Evolutionary conservation across 2,797 vertebrate species (phyloP), one percentile per base, ranked within the genome.

Genomic region (Crax fasciolata): DNA sequence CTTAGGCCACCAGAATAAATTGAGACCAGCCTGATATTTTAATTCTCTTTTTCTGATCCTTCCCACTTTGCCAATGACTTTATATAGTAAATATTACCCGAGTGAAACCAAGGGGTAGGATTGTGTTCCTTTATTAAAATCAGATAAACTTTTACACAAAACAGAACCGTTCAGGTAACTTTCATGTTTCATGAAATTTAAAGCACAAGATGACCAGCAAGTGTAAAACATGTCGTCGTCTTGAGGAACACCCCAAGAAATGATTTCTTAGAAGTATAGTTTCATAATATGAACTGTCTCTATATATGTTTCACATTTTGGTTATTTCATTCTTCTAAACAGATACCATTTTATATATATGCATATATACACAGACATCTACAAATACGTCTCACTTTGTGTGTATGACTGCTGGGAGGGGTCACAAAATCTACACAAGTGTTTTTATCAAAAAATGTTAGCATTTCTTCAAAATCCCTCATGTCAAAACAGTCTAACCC

Each of bases 381-480:
- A 18, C 20, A 20, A 41, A 20, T 62, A 41, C 19, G 39, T 62
- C 18, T 84, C 3, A 21, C 7, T 14, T 78, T 41, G 28, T 43
- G 6, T 59, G 4, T 70, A 1, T 86, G 44, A 59, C 2, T 62
- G 2, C 24, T 82, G 24, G n/a, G 86, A 41, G 11, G 4, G 7
- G 3, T 90, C 70, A 75, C 44, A 59, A 78, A 67, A 93, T 13
- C 13, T 48, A 7, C 30, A 38, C 9, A 38, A 30, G 12, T 84
- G 23, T 61, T 39, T 61, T 39, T 70, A 41, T 61, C n/a, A 65
- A 11, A 19, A n/a, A n/a, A n/a, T 35, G 13, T 58, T 76, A 74
- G 27, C 6, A 38, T 57, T 49, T 87, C 57, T 83, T 93, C 16
- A 76, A 84, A 87, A 86, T 89, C 46, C 15, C 18, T 58, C 8